Percentiles rank a stretch among this genome's conserved stretches.
These are phyloP conservation scores for Phytoseiulus persimilis DNA, from an alignment of 2,888 invertebrate genomes.

Conservation along the genomic window DNA sequence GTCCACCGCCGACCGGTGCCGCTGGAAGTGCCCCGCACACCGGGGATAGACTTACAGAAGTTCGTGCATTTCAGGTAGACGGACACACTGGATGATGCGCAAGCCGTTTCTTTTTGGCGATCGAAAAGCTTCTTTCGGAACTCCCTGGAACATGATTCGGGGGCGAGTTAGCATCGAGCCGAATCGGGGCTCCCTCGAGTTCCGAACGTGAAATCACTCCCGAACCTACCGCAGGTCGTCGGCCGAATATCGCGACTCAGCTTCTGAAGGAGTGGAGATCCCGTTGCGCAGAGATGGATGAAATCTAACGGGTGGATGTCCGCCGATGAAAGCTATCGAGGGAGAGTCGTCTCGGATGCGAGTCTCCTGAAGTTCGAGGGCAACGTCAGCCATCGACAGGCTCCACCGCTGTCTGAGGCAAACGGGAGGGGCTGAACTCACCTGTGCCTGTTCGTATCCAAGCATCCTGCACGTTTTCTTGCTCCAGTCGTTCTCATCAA, in stretches of 20 bases:
- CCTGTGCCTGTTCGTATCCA: conserved; percentile 42
- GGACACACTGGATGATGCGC: conserved; percentile 42
- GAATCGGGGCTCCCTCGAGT: too few species aligned
- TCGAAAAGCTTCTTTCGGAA: conserved; percentile 28
- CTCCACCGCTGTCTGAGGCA: too few species aligned
- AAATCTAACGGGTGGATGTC: conserved; percentile 23
- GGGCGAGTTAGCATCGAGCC: background rate
- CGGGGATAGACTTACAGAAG: conserved; percentile 42
- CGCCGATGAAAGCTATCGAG: conserved; percentile 36
- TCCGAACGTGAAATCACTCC: too few species aligned
- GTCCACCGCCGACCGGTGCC: too few species aligned
- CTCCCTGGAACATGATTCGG: background rate
- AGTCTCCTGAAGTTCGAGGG: background rate
- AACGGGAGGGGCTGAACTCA: too few species aligned
- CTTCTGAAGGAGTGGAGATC: background rate
- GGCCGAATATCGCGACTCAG: background rate
- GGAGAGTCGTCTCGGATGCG: conserved; percentile 21
- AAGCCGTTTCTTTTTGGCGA: conserved; percentile 29
- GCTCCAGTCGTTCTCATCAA: conserved; percentile 40
- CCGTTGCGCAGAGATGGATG: conserved; percentile 15
- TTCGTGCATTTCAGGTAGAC: conserved; percentile 45
- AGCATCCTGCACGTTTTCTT: conserved; percentile 44
- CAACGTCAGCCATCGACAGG: too few species aligned
- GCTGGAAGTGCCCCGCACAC: too few species aligned
- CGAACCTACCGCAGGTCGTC: conserved; percentile 12